A percentile compares a stretch with the other conserved stretches of the same genome.
These are phyloP conservation scores for Tamandua tetradactyla DNA, from an alignment of 2,797 vertebrate species.

Conservation along the genomic window DNA sequence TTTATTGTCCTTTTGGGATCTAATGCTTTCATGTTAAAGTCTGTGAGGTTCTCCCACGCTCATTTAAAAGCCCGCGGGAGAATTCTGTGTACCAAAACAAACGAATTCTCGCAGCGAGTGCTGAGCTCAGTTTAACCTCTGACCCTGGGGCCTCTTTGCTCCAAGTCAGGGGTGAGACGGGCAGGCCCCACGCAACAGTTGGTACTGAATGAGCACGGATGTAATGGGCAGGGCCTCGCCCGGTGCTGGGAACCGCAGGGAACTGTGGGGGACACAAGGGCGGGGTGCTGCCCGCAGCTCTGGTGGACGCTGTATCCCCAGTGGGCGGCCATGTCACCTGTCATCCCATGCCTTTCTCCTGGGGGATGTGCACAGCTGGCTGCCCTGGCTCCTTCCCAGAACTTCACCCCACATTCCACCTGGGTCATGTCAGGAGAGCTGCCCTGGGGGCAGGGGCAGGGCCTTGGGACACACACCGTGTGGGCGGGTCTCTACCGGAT, in stretches of 20 bases:
- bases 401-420: too few relatives aligned
- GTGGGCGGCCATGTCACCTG: accelerated
- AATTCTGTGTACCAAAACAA: accelerated
- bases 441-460: accelerated
- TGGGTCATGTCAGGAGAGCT: accelerated
- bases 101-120: accelerated
- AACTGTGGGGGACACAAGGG: not conserved
- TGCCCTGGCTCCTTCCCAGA: not conserved
- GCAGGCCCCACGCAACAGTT: accelerated
- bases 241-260: too few relatives aligned
- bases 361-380: accelerated
- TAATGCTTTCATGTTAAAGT: not conserved
- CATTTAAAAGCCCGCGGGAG: accelerated
- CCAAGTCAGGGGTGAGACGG: not conserved
- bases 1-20: too few relatives aligned
- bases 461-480: accelerated
- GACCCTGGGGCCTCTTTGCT: not conserved
- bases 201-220: accelerated
- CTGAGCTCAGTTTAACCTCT: accelerated
- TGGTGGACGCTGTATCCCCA: not conserved
- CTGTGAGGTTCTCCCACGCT: accelerated
- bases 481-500: too few relatives aligned
- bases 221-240: not conserved
- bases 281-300: not conserved
- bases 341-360: accelerated